Evolutionary conservation across 2,797 vertebrate species (phyloP).

Genomic region (Pogoniulus pusillus): DNA sequence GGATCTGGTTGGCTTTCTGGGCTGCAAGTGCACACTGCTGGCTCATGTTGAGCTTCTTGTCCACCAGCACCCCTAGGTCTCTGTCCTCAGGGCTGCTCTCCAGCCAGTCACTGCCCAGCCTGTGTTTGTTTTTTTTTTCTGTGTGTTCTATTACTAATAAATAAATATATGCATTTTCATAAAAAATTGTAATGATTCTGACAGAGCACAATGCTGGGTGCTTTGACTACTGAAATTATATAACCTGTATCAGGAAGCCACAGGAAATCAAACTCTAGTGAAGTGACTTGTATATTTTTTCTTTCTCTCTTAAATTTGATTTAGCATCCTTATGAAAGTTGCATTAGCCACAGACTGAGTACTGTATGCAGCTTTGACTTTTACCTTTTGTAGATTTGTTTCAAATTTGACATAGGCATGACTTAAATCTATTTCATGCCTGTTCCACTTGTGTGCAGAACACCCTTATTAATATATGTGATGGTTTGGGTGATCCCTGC

Average conservation of each 20-base stretch:
- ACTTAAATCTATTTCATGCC: not conserved
- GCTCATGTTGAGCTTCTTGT: too few relatives aligned
- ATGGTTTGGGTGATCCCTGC: too few relatives aligned
- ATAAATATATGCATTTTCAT: not conserved
- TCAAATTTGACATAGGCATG: not conserved
- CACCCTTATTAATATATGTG: not conserved
- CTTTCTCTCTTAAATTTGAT: not conserved
- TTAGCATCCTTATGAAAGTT: not conserved
- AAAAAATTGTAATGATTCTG: not conserved
- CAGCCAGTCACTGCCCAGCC: too few relatives aligned
- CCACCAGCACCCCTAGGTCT: too few relatives aligned
- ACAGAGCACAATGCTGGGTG: not conserved
- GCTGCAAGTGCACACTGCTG: too few relatives aligned
- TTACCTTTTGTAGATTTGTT: not conserved
- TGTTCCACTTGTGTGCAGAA: not conserved
- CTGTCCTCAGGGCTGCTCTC: too few relatives aligned
- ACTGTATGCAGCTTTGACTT: not conserved
- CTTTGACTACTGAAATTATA: not conserved
- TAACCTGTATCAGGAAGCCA: not conserved
- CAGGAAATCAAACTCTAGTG: not conserved
- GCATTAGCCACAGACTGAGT: not conserved
- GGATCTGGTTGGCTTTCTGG: too few relatives aligned
- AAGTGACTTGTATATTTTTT: not conserved
- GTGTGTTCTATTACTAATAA: not conserved
- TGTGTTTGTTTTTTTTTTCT: not conserved